A percentile compares a stretch with the other conserved stretches of the same genome.
Conservation (phyloP, 2,797 vertebrate genomes). For the Amblyopsis hoosieri region DNA sequence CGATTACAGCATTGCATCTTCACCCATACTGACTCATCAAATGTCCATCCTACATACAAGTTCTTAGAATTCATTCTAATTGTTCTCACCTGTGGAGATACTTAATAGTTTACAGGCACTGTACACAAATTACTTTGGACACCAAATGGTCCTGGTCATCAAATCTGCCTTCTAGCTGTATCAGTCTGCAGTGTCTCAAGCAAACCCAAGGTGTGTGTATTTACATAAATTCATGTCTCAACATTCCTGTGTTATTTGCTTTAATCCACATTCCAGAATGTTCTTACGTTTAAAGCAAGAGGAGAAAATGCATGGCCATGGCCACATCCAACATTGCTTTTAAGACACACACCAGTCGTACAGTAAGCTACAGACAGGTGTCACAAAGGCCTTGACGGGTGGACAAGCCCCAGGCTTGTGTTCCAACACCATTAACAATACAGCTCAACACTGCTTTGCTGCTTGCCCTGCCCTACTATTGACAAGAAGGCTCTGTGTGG, state of each 20-base stretch:
- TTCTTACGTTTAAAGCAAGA: conserved; percentile 5
- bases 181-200: conserved; percentile 68
- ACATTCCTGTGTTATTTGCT: conserved; percentile 10
- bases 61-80: conserved; percentile 6
- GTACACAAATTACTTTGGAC: conserved; percentile 36
- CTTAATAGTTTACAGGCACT: conserved; percentile 20
- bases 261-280: conserved; percentile 16
- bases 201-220: conserved; percentile 32
- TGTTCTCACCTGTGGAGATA: conserved; percentile 21
- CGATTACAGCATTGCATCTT: neutral
- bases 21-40: conserved; percentile 13
- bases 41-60: conserved; percentile 10
- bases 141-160: conserved; percentile 35
- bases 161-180: conserved; percentile 62
- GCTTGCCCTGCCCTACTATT: conserved; percentile 21
- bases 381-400: conserved; percentile 22
- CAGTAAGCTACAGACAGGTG: conserved; percentile 19
- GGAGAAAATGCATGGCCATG: conserved; percentile 7
- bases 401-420: conserved; percentile 8
- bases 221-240: conserved; percentile 16
- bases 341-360: conserved; percentile 5
- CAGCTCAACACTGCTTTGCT: neutral
- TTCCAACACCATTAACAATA: conserved; percentile 4
- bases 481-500: conserved; percentile 26
- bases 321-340: conserved; percentile 10